Evolutionary conservation across 35 echinoderm and acorn worm species (phyloP).

Genomic region (Strongylocentrotus purpuratus): DNA sequence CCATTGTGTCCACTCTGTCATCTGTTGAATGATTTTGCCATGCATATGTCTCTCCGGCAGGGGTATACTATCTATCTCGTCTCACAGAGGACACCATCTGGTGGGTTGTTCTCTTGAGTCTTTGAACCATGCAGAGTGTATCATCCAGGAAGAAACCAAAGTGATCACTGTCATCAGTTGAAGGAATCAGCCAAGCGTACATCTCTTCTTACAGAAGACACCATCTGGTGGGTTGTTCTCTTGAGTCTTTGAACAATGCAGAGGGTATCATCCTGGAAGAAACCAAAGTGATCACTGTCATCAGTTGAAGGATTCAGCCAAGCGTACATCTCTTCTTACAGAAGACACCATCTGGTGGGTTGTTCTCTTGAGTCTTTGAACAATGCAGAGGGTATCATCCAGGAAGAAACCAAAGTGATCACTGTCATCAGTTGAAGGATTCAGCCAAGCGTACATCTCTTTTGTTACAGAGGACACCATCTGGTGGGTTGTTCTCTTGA

Average conservation of each 20-base stretch:
- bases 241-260: slow-evolving; percentile 52
- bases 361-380: slow-evolving; percentile 45
- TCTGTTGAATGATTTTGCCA: not conserved
- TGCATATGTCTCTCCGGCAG: not conserved
- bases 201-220: slow-evolving; percentile 39
- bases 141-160: slow-evolving; percentile 38
- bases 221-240: slow-evolving; percentile 37
- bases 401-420: not conserved
- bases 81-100: slow-evolving; percentile 40
- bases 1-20: too few species aligned
- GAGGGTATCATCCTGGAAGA: not conserved
- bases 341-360: slow-evolving; percentile 47
- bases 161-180: not conserved
- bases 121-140: slow-evolving; percentile 41
- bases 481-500: slow-evolving; percentile 48
- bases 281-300: not conserved
- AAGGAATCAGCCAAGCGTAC: not conserved
- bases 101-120: slow-evolving; percentile 42
- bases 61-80: slow-evolving; percentile 38
- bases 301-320: not conserved
- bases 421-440: not conserved
- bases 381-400: not conserved
- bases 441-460: slow-evolving; percentile 36
- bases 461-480: slow-evolving; percentile 41
- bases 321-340: slow-evolving; percentile 23